Percentiles rank a stretch among this genome's conserved stretches.
Evolutionary conservation across 23 tunicate genomes (phyloP).

Genomic region (Diplosoma virens): DNA sequence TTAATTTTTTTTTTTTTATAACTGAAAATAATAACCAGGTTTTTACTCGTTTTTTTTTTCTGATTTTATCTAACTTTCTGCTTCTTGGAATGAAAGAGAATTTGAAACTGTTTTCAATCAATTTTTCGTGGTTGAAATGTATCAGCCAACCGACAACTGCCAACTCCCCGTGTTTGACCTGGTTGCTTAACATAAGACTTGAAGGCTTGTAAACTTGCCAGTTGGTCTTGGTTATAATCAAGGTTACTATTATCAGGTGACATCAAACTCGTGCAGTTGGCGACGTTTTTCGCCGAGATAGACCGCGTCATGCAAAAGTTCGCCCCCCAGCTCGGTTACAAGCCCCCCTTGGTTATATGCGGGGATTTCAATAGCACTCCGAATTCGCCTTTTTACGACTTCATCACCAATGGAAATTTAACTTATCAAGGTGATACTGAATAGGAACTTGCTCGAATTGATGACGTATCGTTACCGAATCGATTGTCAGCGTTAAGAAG

Average conservation of each 20-base stretch:
- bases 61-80: background rate
- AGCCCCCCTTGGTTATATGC: conserved; percentile 59
- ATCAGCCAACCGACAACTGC: too few species aligned
- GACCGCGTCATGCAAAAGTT: conserved; percentile 19
- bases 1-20: background rate
- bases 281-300: conserved; percentile 76
- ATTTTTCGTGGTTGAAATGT: too few species aligned
- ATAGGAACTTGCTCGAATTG: too few species aligned
- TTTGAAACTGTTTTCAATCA: too few species aligned
- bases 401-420: conserved; percentile 54
- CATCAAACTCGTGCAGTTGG: conserved; percentile 63
- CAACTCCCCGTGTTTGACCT: too few species aligned
- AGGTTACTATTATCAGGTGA: too few species aligned
- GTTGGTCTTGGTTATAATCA: too few species aligned
- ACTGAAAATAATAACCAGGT: background rate
- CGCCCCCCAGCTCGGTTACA: background rate
- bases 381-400: conserved; percentile 44
- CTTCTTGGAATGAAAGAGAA: background rate
- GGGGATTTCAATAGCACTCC: conserved; percentile 94
- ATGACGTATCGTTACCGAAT: too few species aligned
- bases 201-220: too few species aligned
- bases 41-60: background rate
- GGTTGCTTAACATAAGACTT: too few species aligned
- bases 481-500: too few species aligned
- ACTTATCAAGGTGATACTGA: conserved; percentile 59